Base-by-base conservation (phyloP, 2,888 invertebrate species). In the Rhagophthalmus giganteus region DNA sequence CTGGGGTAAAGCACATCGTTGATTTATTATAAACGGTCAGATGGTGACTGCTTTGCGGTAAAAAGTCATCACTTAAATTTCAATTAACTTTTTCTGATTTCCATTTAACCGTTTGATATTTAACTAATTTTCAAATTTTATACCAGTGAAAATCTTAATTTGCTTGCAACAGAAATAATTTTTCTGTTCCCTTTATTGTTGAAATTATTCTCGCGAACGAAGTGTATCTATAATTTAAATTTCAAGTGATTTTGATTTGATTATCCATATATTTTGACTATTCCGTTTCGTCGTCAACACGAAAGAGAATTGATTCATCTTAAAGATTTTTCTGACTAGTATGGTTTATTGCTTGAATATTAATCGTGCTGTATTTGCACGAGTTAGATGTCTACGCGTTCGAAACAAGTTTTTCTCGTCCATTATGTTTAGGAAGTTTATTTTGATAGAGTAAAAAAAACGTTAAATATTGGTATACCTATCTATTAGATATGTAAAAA, bases 21-120 rank as follows among this genome's bases (percentile, higher is more conserved):
- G 73, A 73, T 73, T 73, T 73, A 73, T 72, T 66, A 65, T 65
- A 62, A 67, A 63, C 67, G 64, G 68, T 68, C 68, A 66, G 66
- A 64, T 64, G 66, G 59, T 59, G 64, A 58, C 62, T 59, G 60
- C 57, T 48, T 33, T 55, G 62, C 53, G 55, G 60, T 59, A 63
- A 65, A 65, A 64, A 64, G 59, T 58, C 59, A 48, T 57, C 56
- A 58, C 58, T 54, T 56, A 57, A 61, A 60, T 64, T 64, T 59
- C 55, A 61, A 63, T 61, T 62, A 63, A 64, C 58, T 60, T 61
- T 62, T 65, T 60, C 53, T 33, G 45, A 49, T 49, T 54, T 54
- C 34, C 48, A 47, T 47, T 47, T 37, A 25, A 11, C 38, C 32
- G 24, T 47, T 47, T 47, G 46, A 41, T 41, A 39, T 35, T 41